Conservation (phyloP, 2,797 vertebrate genomes). For the Thaleichthys pacificus region DNA sequence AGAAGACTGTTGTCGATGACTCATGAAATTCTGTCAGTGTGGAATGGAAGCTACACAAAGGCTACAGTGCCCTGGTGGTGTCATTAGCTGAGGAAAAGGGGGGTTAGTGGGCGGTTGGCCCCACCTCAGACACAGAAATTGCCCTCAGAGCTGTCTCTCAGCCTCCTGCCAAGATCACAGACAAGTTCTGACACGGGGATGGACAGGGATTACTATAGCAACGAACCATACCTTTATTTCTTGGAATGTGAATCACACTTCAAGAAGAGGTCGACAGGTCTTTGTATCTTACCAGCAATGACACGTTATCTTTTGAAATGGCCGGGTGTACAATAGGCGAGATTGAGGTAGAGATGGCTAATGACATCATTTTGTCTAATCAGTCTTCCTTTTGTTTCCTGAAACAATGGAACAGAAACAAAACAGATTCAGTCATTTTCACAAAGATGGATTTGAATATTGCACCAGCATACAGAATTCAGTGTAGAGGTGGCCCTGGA, state of each 20-base stretch:
- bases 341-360: background rate
- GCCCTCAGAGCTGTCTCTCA: constrained; percentile 17
- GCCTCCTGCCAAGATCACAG: constrained; percentile 22
- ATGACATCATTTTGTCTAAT: constrained; percentile 1
- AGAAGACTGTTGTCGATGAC: constrained; percentile 4
- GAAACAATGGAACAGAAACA: no score
- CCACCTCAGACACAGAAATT: constrained; percentile 49
- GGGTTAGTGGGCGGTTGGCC: constrained; percentile 30
- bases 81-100: constrained; percentile 20
- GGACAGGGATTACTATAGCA: constrained; percentile 34
- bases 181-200: constrained; percentile 23
- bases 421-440: no score
- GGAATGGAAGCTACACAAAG: constrained; percentile 41
- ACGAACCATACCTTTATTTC: constrained; percentile 30
- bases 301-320: background rate
- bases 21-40: constrained; percentile 10
- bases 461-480: background rate
- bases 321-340: background rate
- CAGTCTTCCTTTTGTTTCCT: background rate
- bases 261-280: background rate
- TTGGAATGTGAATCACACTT: constrained; percentile 19
- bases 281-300: background rate
- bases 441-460: background rate
- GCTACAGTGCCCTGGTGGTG: constrained; percentile 16
- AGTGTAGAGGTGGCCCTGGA: background rate